Base-by-base conservation (phyloP, 2,113 vertebrate species). In the Ramphastos sulfuratus region DNA sequence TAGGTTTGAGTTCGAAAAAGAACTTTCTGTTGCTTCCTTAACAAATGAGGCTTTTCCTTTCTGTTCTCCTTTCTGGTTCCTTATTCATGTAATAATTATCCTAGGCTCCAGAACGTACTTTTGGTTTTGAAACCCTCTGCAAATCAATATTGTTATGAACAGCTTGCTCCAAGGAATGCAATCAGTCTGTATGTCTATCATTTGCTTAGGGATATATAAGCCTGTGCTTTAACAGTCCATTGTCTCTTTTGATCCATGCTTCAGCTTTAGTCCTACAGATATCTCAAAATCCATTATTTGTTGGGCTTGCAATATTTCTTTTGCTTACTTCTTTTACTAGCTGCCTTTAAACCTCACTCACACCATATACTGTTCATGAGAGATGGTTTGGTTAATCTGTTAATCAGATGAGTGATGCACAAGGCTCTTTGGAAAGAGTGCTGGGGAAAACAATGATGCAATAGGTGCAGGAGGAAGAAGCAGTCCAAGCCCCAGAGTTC, bases 21-120 rank as follows among this genome's bases (percentile, higher is more conserved):
- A 77, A 78, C 66, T 79, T 87, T 92, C 37, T 95, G 84, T 73
- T 89, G 84, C 92, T 96, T 93, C 89, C 80, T 96, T 95, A 87
- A 67, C 65, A 91, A 93, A 86, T 21, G 9, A n/a, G 18, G 13
- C 89, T 95, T 96, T 96, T 67, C 95, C 83, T 96, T 97, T 97
- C 94, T 96, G 95, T 96, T 96, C 96, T 96, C 72, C 60, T 95
- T 97, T 96, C 93, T 95, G 73, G 94, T 96, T 95, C 95, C 83
- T 58, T 89, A 85, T 94, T 94, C 75, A 92, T 1, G 17, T 78
- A 83, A 93, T 54, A 76, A 69, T 91, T 89, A 95, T 95, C 94
- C 93, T 93, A 89, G 85, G 70, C 88, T 96, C 76, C 81, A 69
- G 52, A 71, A 50, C 35, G 48, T 7, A 48, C 74, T 95, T 96